Evolutionary conservation across 1,140 invertebrate genomes (phyloP).

Genomic region (Linepithema humile): DNA sequence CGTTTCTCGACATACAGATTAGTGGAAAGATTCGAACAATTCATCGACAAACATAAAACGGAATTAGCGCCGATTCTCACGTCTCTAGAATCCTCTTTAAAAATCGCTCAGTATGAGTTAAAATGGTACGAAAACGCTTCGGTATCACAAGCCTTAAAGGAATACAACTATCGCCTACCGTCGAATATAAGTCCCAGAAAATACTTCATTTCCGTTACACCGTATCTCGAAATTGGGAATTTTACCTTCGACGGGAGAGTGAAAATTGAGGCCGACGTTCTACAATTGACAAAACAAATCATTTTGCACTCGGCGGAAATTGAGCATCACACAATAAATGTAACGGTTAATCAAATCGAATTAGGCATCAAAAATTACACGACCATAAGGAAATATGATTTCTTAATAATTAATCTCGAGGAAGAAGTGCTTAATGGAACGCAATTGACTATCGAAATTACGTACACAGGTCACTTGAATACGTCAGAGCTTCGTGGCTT

Average conservation of each 20-base stretch:
- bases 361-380: neutral
- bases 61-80: constrained; percentile 4
- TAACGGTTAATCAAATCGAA: constrained; percentile 29
- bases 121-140: constrained; percentile 52
- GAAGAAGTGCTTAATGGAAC: constrained; percentile 70
- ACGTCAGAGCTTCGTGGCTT: constrained; percentile 89
- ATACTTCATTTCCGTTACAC: constrained; percentile 61
- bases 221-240: constrained; percentile 67
- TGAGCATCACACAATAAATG: constrained; percentile 49
- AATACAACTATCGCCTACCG: constrained; percentile 67
- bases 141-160: fast-evolving
- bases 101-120: constrained; percentile 67
- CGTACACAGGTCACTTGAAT: constrained; percentile 85
- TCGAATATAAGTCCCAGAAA: constrained; percentile 59
- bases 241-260: constrained; percentile 84
- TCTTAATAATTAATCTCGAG: constrained; percentile 77
- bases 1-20: constrained; percentile 64
- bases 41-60: constrained; percentile 49
- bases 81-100: constrained; percentile 58
- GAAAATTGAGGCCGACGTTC: constrained; percentile 80
- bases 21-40: constrained; percentile 57
- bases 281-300: constrained; percentile 81
- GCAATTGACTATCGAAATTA: constrained; percentile 81
- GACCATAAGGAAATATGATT: constrained; percentile 20
- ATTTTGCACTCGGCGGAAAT: constrained; percentile 85